Conservation (phyloP, 2,113 vertebrate species). For the Gorsachius goisagi region DNA sequence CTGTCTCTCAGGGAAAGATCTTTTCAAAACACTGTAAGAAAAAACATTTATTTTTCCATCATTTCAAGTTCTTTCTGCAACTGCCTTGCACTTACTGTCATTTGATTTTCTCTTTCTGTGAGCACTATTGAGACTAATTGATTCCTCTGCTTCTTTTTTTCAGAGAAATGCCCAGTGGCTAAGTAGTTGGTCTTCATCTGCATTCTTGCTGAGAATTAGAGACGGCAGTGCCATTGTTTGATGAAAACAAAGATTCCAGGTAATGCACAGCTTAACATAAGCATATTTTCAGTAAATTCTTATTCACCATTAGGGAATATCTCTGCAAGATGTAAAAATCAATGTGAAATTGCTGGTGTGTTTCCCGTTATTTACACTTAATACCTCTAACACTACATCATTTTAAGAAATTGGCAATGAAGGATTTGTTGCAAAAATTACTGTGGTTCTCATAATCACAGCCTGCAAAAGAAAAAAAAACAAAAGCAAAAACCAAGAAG, state of each 20-base stretch:
- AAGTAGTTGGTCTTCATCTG: not conserved
- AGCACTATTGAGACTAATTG: not conserved
- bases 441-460: not conserved
- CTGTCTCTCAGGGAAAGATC: not conserved
- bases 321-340: not conserved
- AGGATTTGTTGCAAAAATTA: not conserved
- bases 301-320: not conserved
- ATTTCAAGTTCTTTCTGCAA: not conserved
- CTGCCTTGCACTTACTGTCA: not conserved
- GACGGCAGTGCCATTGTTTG: not conserved
- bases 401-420: not conserved
- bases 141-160: not conserved
- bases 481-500: not conserved
- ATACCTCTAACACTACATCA: not conserved
- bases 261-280: not conserved
- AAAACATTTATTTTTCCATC: not conserved
- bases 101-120: not conserved
- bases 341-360: not conserved
- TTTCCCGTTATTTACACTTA: not conserved
- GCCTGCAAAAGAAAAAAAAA: not conserved
- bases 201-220: not conserved
- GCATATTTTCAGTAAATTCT: not conserved
- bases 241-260: not conserved
- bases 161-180: not conserved
- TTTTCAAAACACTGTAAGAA: not conserved